Percentiles rank a stretch among this genome's conserved stretches.
These are phyloP conservation scores for Trichopoda pennipes DNA, from an alignment of 2,888 invertebrate genomes.

Conservation along the genomic window DNA sequence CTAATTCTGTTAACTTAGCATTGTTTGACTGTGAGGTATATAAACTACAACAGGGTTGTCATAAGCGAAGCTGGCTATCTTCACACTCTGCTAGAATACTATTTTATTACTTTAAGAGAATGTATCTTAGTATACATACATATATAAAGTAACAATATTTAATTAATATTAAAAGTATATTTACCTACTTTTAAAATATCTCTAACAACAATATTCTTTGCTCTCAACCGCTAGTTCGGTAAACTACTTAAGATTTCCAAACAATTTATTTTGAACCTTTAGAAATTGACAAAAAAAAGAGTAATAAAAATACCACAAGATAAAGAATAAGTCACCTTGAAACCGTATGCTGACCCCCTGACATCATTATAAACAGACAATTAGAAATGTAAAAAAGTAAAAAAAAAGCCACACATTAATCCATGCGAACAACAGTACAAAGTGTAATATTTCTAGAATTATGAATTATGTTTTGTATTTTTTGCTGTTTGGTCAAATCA, in stretches of 20 bases:
- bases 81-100: no score
- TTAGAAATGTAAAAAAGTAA: constrained; percentile 14
- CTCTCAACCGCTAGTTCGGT: not conserved
- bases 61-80: no score
- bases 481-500: constrained; percentile 29
- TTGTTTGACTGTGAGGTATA: no score
- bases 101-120: not conserved
- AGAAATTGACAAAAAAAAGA: constrained; percentile 14
- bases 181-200: not conserved
- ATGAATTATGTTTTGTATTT: constrained; percentile 30
- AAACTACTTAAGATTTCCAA: constrained; percentile 51
- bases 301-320: constrained; percentile 9
- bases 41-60: no score
- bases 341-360: constrained; percentile 59
- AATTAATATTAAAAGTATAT: not conserved
- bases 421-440: constrained; percentile 16
- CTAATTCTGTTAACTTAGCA: no score
- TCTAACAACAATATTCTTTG: not conserved
- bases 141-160: not conserved
- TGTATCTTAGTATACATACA: not conserved
- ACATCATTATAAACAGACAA: constrained; percentile 56
- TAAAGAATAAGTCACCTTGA: constrained; percentile 60
- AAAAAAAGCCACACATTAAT: constrained; percentile 36
- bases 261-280: constrained; percentile 55
- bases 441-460: constrained; percentile 32